A percentile compares a stretch with the other conserved stretches of the same genome.
Evolutionary conservation across 2,797 vertebrate species (phyloP).

Genomic region (Sphaeramia orbicularis): DNA sequence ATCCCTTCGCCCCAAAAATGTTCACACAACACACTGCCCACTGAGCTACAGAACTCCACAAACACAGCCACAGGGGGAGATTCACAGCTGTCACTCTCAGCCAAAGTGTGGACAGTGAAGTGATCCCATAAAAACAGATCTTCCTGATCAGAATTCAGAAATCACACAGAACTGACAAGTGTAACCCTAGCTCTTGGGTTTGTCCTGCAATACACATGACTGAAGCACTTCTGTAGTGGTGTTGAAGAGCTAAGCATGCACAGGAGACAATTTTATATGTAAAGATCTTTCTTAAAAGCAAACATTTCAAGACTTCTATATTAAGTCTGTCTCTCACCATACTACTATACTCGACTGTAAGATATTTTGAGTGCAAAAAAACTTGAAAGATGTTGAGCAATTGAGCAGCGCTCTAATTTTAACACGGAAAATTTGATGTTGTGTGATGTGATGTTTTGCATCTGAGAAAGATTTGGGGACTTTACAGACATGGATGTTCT

Average conservation of each 20-base stretch:
- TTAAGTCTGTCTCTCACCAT: too few species aligned
- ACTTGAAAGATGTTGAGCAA: too few species aligned
- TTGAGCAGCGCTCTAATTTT: too few species aligned
- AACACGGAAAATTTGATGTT: too few species aligned
- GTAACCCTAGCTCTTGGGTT: slow-evolving; percentile 30
- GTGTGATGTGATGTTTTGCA: too few species aligned
- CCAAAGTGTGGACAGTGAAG: slow-evolving; percentile 38
- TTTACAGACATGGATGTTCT: too few species aligned
- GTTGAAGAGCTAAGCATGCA: slow-evolving; percentile 5
- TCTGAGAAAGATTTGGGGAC: too few species aligned
- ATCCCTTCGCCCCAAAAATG: slow-evolving; percentile 20
- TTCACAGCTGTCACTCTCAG: slow-evolving; percentile 57
- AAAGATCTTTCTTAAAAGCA: too few species aligned
- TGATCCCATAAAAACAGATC: slow-evolving; percentile 50
- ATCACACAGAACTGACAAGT: slow-evolving; percentile 44
- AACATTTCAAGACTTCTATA: too few species aligned
- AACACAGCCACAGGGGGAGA: slow-evolving; percentile 27
- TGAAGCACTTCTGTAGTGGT: slow-evolving; percentile 19
- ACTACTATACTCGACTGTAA: too few species aligned
- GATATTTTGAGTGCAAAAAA: too few species aligned
- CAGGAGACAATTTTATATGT: too few species aligned
- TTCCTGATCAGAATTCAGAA: slow-evolving; percentile 47
- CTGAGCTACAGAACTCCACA: slow-evolving; percentile 33
- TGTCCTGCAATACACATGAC: slow-evolving; percentile 20
- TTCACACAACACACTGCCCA: slow-evolving; percentile 39